These are phyloP conservation scores for Platyrinchus mystaceus DNA, from an alignment of 2,797 vertebrate genomes.

Conservation along the genomic window DNA sequence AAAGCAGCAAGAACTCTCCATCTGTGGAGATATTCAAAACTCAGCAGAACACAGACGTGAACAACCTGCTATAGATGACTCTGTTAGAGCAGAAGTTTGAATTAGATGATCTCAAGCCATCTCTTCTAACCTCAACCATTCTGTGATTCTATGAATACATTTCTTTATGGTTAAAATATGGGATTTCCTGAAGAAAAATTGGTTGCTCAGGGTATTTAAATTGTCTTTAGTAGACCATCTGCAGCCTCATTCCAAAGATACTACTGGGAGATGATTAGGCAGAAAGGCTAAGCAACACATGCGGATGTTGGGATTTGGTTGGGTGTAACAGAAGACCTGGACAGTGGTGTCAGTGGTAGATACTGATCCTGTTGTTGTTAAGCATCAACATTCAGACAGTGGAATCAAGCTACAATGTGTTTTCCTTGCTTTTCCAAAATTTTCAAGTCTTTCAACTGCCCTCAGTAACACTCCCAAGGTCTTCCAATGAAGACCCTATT, in stretches of 20 bases:
- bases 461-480: background rate
- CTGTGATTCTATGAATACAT: background rate
- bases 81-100: background rate
- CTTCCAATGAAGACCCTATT: background rate
- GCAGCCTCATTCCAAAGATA: background rate
- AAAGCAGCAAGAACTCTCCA: background rate
- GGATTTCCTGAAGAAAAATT: background rate
- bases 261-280: background rate
- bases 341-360: background rate
- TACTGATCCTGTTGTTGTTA: background rate
- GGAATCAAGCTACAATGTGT: background rate
- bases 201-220: background rate
- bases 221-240: background rate
- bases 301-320: background rate
- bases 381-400: background rate
- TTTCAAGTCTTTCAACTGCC: background rate
- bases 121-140: background rate
- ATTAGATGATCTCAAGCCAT: background rate
- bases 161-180: background rate
- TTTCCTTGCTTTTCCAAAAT: background rate
- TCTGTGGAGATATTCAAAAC: background rate
- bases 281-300: background rate
- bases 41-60: background rate
- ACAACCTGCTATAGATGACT: background rate
- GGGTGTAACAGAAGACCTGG: background rate